Conservation (phyloP, 2,113 vertebrate species). For the Monopterus albus region DNA sequence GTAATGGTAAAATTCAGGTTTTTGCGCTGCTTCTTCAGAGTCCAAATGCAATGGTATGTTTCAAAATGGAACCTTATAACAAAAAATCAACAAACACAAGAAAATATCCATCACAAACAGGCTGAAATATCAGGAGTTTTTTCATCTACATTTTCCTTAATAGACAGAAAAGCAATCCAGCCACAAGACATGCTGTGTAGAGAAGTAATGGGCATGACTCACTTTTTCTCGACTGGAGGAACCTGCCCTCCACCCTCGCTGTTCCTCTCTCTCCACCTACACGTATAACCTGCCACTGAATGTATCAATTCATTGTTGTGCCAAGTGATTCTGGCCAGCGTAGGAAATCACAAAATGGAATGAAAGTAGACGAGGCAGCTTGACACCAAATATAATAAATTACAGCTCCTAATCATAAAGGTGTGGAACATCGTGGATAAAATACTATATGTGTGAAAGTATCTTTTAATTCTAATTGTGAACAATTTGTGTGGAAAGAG, state of each 20-base stretch:
- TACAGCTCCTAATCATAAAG: conserved; percentile 34
- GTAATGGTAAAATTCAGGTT: background rate
- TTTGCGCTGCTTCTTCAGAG: background rate
- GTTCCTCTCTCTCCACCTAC: conserved; percentile 66
- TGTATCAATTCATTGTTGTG: conserved; percentile 40
- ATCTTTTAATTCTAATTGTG: conserved; percentile 23
- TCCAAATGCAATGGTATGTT: background rate
- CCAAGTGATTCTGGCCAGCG: conserved; percentile 29
- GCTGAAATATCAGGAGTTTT: conserved; percentile 2
- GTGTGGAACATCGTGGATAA: conserved; percentile 14
- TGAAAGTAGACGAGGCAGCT: conserved; percentile 40
- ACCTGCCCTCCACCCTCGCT: conserved; percentile 62
- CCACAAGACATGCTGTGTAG: conserved; percentile 53
- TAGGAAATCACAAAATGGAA: conserved; percentile 37
- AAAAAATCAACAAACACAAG: background rate
- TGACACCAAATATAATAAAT: conserved; percentile 43
- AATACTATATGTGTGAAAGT: conserved; percentile 3
- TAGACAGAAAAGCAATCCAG: conserved; percentile 50
- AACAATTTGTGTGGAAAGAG: background rate
- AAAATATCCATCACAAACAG: conserved; percentile 10
- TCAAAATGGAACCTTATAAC: too few species aligned
- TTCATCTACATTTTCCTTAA: conserved; percentile 40
- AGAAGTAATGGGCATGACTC: conserved; percentile 69
- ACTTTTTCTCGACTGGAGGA: conserved; percentile 54
- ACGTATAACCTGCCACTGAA: conserved; percentile 50